These are phyloP conservation scores for Pocillopora damicornis DNA, from an alignment of 64 coral and sea anemone species.

Conservation along the genomic window DNA sequence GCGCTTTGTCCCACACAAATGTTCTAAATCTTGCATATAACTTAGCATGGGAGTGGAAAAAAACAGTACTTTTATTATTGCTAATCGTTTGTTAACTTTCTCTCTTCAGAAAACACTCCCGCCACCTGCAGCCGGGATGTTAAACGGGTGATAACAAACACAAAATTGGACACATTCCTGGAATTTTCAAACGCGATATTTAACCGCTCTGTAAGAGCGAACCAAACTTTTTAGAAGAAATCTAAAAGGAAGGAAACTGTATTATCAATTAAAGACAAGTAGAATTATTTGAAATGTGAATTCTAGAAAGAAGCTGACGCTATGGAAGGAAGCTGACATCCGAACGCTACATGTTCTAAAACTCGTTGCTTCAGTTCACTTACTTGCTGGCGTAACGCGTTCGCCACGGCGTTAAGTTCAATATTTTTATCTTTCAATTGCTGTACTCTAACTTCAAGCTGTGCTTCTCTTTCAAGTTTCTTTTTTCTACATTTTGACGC, in stretches of 20 bases:
- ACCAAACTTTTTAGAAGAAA: background rate
- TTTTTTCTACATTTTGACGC: conserved; percentile 98
- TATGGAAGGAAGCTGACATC: conserved; percentile 82
- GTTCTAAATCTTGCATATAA: background rate
- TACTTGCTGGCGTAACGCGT: conserved; percentile 76
- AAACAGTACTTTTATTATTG: background rate
- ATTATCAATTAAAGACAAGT: background rate
- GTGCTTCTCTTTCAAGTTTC: conserved; percentile 96
- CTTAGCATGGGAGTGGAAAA: background rate
- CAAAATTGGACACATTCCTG: conserved; percentile 2
- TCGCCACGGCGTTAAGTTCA: conserved; percentile 84
- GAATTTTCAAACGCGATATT: background rate
- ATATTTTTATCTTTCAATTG: conserved; percentile 99
- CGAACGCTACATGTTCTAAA: conserved; percentile 89
- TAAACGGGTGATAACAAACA: conserved; percentile 16
- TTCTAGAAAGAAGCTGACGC: conserved; percentile 55
- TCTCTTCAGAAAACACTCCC: background rate
- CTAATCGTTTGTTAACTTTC: background rate
- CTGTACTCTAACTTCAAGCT: conserved; percentile 93
- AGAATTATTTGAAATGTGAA: background rate
- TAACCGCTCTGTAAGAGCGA: background rate
- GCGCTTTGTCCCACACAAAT: background rate
- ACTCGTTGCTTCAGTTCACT: conserved; percentile 89
- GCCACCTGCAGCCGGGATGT: conserved; percentile 12
- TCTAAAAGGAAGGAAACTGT: background rate